phyloP scores from a whole-genome alignment of 2,888 invertebrate species.

The Leptarthrus brevirostris region DNA sequence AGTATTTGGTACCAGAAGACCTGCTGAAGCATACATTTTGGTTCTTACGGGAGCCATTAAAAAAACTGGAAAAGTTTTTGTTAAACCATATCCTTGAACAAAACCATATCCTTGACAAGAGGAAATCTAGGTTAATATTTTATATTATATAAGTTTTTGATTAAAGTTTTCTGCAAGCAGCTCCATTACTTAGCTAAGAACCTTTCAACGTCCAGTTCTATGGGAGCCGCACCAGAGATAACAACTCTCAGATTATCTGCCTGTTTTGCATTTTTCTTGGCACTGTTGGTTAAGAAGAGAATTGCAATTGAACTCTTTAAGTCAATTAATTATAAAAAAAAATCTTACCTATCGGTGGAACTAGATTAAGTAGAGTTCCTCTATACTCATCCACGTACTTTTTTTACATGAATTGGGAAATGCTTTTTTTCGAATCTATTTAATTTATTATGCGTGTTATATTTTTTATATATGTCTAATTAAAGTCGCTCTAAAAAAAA shows the following conservation, averaged over 20 bases:
- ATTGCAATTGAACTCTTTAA: conserved; percentile 68
- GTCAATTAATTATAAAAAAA: not conserved
- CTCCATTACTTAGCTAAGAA: conserved; percentile 62
- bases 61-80: conserved; percentile 76
- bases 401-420: too few relatives aligned
- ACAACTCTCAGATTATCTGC: conserved; percentile 58
- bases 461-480: too few relatives aligned
- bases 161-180: not conserved
- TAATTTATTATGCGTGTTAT: too few relatives aligned
- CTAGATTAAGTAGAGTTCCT: conserved; percentile 75
- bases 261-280: conserved; percentile 64
- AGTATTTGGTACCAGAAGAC: conserved; percentile 73
- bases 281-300: conserved; percentile 76
- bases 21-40: conserved; percentile 66
- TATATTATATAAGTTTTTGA: not conserved
- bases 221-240: conserved; percentile 66
- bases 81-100: conserved; percentile 76
- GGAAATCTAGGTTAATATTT: too few relatives aligned
- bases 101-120: too few relatives aligned
- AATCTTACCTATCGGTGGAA: conserved; percentile 81
- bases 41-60: conserved; percentile 63
- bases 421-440: too few relatives aligned
- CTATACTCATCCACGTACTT: conserved; percentile 76
- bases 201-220: conserved; percentile 62
- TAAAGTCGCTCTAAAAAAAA: too few relatives aligned